These are phyloP conservation scores for Caradrina clavipalpis DNA, from an alignment of 2,888 invertebrate species.

Conservation along the genomic window DNA sequence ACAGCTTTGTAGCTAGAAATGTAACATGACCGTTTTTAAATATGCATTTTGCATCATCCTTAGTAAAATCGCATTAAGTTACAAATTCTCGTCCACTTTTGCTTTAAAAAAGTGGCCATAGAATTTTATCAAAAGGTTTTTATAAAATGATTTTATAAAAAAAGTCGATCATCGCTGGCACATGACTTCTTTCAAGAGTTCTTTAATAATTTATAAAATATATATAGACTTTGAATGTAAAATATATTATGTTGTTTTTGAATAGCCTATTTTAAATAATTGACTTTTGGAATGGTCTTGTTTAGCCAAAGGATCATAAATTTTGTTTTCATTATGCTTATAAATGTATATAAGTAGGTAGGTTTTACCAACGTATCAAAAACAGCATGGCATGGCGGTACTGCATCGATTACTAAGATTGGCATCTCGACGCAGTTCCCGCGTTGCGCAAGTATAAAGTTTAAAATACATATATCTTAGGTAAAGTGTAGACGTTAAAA, in stretches of 20 bases:
- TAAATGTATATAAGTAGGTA: constrained; percentile 42
- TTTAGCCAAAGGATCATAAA: constrained; percentile 69
- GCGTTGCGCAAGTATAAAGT: constrained; percentile 45
- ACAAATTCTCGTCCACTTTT: constrained; percentile 14
- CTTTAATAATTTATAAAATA: constrained; percentile 76
- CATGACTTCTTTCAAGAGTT: constrained; percentile 42
- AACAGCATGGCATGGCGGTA: constrained; percentile 36
- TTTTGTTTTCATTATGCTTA: constrained; percentile 49
- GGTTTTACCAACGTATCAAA: constrained; percentile 55
- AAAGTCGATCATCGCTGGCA: constrained; percentile 42
- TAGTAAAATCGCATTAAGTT: constrained; percentile 27
- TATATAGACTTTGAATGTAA: constrained; percentile 73
- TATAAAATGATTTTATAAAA: constrained; percentile 56
- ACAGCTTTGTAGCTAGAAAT: constrained; percentile 20
- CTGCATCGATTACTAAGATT: constrained; percentile 48
- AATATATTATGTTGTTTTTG: constrained; percentile 66
- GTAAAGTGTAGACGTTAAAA: constrained; percentile 62
- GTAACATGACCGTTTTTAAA: constrained; percentile 12
- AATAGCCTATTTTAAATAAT: constrained; percentile 83
- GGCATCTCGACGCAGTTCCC: constrained; percentile 36
- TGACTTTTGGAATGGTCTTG: constrained; percentile 84
- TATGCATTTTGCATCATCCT: constrained; percentile 32
- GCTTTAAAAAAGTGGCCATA: constrained; percentile 29
- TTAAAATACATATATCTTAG: constrained; percentile 55
- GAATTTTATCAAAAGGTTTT: constrained; percentile 51